These are phyloP conservation scores for Standfussiana lucernea DNA, from an alignment of 2,888 invertebrate species.

Conservation along the genomic window DNA sequence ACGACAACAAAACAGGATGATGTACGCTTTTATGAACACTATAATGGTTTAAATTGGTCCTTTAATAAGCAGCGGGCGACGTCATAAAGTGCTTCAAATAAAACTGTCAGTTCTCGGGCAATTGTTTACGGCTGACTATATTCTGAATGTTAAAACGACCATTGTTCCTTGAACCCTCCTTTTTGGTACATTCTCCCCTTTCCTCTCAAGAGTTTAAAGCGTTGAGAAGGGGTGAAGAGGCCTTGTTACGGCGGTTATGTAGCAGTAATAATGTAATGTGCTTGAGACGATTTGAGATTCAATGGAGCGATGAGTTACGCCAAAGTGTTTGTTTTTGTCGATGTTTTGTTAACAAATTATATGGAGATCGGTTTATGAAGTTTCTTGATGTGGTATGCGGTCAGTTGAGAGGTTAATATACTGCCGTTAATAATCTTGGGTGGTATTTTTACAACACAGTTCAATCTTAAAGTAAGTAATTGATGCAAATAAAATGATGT, in stretches of 20 bases:
- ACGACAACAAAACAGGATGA: conserved; percentile 86
- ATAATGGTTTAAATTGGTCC: conserved; percentile 90
- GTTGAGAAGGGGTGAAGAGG: conserved; percentile 23
- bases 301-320: conserved; percentile 66
- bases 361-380: conserved; percentile 64
- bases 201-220: conserved; percentile 17
- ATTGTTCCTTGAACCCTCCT: conserved; percentile 63
- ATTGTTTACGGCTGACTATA: conserved; percentile 69
- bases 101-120: conserved; percentile 77
- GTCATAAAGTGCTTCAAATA: conserved; percentile 85
- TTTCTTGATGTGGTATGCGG: conserved; percentile 49
- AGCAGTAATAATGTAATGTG: conserved; percentile 68
- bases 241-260: conserved; percentile 48
- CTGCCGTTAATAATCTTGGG: conserved; percentile 49
- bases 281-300: conserved; percentile 68
- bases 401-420: conserved; percentile 49
- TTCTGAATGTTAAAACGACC: conserved; percentile 70
- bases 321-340: conserved; percentile 66
- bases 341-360: conserved; percentile 65
- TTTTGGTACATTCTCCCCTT: conserved; percentile 43
- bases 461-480: background rate
- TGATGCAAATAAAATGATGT: background rate
- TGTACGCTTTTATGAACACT: conserved; percentile 88
- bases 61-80: conserved; percentile 85
- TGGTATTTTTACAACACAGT: conserved; percentile 34